Conservation (phyloP, 2,113 vertebrate species). For the Ploceus nigricollis region DNA sequence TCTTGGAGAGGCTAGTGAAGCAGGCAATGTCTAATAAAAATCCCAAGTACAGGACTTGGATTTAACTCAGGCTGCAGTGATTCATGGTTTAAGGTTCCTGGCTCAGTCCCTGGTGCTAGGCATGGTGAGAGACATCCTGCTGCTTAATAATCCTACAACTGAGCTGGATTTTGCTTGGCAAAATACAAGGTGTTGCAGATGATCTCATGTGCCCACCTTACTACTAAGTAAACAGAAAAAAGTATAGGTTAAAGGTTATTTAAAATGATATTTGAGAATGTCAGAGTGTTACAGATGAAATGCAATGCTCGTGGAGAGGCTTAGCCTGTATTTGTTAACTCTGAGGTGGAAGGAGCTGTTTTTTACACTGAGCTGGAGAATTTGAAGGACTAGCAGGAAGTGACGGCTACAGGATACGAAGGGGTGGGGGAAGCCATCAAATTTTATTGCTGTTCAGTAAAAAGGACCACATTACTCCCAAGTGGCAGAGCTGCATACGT, state of each 20-base stretch:
- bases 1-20: neutral
- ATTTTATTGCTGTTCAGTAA: conserved; percentile 8
- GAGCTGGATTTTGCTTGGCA: neutral
- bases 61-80: conserved; percentile 29
- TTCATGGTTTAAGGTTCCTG: conserved; percentile 41
- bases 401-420: conserved; percentile 52
- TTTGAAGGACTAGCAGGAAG: conserved; percentile 36
- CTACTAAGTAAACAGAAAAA: neutral
- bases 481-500: neutral
- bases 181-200: neutral
- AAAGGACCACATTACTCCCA: conserved; percentile 1
- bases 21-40: neutral
- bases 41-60: neutral
- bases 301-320: neutral
- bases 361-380: conserved; percentile 38
- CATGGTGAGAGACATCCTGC: conserved; percentile 3
- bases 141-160: conserved; percentile 3
- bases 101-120: neutral
- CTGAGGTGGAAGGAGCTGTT: neutral
- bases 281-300: neutral
- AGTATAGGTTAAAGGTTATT: neutral
- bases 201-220: neutral
- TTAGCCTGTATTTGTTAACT: neutral
- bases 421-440: conserved; percentile 36
- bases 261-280: neutral